phyloP scores from a whole-genome alignment of 2,113 vertebrate species.

The Petaurus breviceps region DNA sequence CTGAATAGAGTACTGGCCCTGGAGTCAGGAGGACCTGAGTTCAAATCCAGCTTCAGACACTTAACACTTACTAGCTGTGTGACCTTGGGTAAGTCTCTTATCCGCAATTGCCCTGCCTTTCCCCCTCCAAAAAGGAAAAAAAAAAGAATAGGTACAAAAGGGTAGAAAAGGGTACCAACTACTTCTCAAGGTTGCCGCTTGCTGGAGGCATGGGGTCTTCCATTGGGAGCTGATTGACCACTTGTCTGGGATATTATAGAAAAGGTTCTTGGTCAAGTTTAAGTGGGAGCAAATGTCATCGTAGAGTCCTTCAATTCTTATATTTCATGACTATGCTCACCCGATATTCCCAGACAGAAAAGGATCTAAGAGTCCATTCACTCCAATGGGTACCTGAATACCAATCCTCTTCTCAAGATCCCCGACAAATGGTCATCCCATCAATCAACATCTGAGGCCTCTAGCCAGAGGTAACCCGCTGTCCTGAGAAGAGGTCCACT shows the following conservation, averaged over 20 bases:
- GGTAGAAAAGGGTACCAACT: background rate
- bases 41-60: no score
- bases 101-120: no score
- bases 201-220: background rate
- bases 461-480: background rate
- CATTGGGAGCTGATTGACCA: background rate
- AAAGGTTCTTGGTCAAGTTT: background rate
- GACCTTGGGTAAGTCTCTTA: no score
- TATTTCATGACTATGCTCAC: background rate
- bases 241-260: background rate
- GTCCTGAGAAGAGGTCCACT: background rate
- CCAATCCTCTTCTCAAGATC: background rate
- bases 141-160: background rate
- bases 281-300: background rate
- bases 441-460: background rate
- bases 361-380: background rate
- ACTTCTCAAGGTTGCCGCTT: background rate
- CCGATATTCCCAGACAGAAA: background rate
- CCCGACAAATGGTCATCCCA: background rate
- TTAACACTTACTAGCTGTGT: no score
- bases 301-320: background rate
- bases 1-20: no score
- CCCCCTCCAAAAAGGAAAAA: no score
- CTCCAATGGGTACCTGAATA: background rate
- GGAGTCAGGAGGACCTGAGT: no score